phyloP scores from a whole-genome alignment of 2,888 invertebrate species.

The Folsomia candida region DNA sequence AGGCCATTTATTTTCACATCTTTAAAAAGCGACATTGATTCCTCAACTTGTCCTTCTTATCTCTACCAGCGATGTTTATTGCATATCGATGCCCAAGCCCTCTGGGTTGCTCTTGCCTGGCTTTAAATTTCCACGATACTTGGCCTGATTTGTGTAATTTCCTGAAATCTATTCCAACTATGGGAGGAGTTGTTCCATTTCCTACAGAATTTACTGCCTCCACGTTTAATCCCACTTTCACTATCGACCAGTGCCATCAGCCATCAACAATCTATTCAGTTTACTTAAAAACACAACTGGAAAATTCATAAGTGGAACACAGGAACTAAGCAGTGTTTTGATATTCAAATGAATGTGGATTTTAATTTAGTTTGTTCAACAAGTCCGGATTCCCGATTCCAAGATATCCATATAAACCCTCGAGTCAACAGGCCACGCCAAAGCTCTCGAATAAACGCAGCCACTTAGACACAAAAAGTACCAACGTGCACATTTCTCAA shows the following conservation, averaged over 20 bases:
- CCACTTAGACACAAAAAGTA: not conserved
- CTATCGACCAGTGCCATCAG: constrained; percentile 10
- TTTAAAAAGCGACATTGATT: not conserved
- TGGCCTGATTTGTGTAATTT: constrained; percentile 15
- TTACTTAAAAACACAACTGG: constrained; percentile 5
- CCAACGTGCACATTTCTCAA: not conserved
- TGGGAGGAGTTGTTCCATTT: constrained; percentile 16
- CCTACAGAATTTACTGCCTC: constrained; percentile 12
- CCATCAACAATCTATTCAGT: constrained; percentile 6
- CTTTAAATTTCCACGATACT: not conserved
- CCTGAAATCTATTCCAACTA: constrained; percentile 12
- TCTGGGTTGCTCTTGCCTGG: not conserved
- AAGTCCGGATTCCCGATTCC: constrained; percentile 42
- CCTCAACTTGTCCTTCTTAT: no score
- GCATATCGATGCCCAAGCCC: not conserved
- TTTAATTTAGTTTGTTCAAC: constrained; percentile 12
- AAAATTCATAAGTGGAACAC: not conserved
- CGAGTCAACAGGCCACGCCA: not conserved
- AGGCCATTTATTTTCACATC: not conserved
- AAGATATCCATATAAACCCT: constrained; percentile 22
- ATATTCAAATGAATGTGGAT: not conserved
- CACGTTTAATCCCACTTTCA: constrained; percentile 6
- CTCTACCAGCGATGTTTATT: no score
- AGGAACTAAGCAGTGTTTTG: not conserved
- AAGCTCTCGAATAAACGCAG: not conserved